phyloP scores from a whole-genome alignment of 2,797 vertebrate species.

The Sebastolobus altivelis region DNA sequence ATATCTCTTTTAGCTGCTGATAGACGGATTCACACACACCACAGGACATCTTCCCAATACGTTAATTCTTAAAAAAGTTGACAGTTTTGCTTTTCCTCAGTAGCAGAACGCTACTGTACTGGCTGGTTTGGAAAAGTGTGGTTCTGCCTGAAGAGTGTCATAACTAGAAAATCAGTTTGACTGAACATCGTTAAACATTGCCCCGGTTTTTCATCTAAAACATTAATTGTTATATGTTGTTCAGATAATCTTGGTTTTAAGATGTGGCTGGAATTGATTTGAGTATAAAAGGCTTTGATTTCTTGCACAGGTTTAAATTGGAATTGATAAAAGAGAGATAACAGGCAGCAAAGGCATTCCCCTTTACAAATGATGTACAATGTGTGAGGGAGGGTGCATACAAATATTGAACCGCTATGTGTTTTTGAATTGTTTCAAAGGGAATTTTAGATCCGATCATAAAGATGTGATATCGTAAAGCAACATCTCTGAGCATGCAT shows the following conservation, averaged over 20 bases:
- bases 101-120: constrained; percentile 31
- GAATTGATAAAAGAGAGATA: neutral
- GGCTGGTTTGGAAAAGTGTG: constrained; percentile 15
- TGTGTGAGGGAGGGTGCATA: neutral
- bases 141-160: neutral
- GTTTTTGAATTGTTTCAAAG: constrained; percentile 4
- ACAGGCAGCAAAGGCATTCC: neutral
- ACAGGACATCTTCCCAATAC: constrained; percentile 28
- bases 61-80: constrained; percentile 26
- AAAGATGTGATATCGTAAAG: constrained; percentile 5
- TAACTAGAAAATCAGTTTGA: neutral
- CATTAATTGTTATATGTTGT: neutral
- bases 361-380: neutral
- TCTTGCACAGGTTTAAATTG: constrained; percentile 2
- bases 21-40: constrained; percentile 42
- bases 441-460: neutral
- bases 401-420: neutral
- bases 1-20: constrained; percentile 64
- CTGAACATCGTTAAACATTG: neutral
- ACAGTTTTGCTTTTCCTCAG: constrained; percentile 13
- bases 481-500: neutral
- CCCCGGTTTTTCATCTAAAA: neutral
- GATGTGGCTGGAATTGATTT: neutral
- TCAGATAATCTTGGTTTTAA: neutral
- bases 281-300: constrained; percentile 7